Base-by-base conservation (phyloP, 2,113 vertebrate genomes). In the Ceyx cyanopectus region DNA sequence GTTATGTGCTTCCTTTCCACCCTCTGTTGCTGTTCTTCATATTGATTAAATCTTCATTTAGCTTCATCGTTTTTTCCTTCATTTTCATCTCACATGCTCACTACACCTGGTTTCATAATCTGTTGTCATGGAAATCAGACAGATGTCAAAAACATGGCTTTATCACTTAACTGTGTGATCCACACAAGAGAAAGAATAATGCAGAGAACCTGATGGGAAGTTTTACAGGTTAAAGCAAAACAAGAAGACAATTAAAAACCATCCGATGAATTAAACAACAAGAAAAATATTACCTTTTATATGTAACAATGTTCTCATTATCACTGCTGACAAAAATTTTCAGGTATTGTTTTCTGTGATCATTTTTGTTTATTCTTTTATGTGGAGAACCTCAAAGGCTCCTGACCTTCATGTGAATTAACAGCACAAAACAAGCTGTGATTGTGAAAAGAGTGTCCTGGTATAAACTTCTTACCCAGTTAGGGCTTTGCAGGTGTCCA, bases 51-150 rank as follows among this genome's bases (percentile, higher is more conserved):
- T 86, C 90, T 81, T 89, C 93, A 93, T 97, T 94, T 91, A 69
- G 76, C 81, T 81, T 70, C 85, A 48, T 75, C 19, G 5, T 89
- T 90, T 93, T 89, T 93, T 87, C n/a, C 89, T 87, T 90, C 60
- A 73, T 86, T 84, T 94, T 84, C 3, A 0, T 86, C 66, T 93
- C 77, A 22, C 80, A 50, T 79, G 93, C 87, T 95, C 69, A 23
- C 76, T 79, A 76, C 80, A 94, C 66, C 82, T 95, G 93, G 79
- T 94, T 93, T 90, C 89, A 63, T 95, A 91, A 94, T 94, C 92
- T 97, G 96, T 95, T 97, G 96, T 97, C 96, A 96, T 92, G 96
- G 96, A 97, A 98, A 97, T 96, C 88, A 96, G 85, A 96, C 73
- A 96, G 90, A 94, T 95, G 94, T 97, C 96, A 97, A 95, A 96